Evolutionary conservation across 2,113 vertebrate genomes (phyloP).

Genomic region (Brachyhypopomus gauderio): DNA sequence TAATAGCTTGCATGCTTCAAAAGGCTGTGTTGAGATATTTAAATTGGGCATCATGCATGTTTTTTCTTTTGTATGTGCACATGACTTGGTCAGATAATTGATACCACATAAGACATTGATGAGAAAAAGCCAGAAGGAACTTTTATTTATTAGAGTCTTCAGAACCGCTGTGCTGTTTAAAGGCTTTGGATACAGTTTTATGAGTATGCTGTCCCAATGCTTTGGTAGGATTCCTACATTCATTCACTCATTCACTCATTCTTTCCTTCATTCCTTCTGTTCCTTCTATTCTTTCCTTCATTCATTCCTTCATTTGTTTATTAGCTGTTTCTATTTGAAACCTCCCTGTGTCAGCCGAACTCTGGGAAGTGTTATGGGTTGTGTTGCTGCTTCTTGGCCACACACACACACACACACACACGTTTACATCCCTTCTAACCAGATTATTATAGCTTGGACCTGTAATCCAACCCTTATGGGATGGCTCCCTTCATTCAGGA

Average conservation of each 20-base stretch:
- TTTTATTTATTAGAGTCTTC: background rate
- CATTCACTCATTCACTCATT: background rate
- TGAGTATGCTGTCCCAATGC: background rate
- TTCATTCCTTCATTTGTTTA: background rate
- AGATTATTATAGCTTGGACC: conserved; percentile 55
- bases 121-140: background rate
- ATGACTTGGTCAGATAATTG: background rate
- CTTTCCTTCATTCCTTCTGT: background rate
- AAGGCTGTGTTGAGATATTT: background rate
- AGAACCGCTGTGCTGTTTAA: background rate
- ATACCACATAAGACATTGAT: background rate
- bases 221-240: background rate
- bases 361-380: conserved; percentile 23
- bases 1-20: background rate
- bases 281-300: too few species aligned
- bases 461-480: conserved; percentile 53
- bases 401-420: conserved; percentile 36
- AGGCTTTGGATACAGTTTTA: background rate
- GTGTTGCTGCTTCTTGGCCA: background rate
- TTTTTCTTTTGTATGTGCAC: background rate
- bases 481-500: conserved; percentile 47
- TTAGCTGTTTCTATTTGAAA: conserved; percentile 38
- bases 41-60: background rate
- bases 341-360: conserved; percentile 26
- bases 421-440: conserved; percentile 47